These are phyloP conservation scores for Caenorhabditis sp. DNA, from an alignment of 2,888 invertebrate species.

Conservation along the genomic window DNA sequence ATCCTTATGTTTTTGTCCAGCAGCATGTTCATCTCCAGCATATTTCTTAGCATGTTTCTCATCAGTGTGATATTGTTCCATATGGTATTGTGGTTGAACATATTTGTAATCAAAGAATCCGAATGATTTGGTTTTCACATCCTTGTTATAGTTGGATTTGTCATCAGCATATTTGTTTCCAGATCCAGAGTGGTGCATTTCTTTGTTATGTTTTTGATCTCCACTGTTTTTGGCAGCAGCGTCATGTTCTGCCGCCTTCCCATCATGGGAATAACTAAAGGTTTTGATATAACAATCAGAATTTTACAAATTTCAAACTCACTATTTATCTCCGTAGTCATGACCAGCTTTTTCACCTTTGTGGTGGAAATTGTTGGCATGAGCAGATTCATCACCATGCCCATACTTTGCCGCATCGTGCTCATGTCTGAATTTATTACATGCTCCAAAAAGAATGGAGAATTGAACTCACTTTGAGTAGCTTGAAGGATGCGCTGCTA, in stretches of 20 bases:
- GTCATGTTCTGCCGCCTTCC: slow-evolving; percentile 47
- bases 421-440: slow-evolving; percentile 31
- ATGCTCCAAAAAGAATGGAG: neutral
- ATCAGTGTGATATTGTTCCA: slow-evolving; percentile 63
- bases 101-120: slow-evolving; percentile 66
- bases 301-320: too few relatives aligned
- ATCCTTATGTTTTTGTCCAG: slow-evolving; percentile 53
- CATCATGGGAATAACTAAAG: slow-evolving; percentile 39
- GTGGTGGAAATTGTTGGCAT: slow-evolving; percentile 40
- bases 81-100: slow-evolving; percentile 65
- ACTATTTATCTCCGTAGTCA: slow-evolving; percentile 25
- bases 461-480: slow-evolving; percentile 24
- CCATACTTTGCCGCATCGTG: slow-evolving; percentile 38
- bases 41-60: slow-evolving; percentile 64
- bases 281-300: too few relatives aligned
- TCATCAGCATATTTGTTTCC: slow-evolving; percentile 53
- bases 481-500: slow-evolving; percentile 28
- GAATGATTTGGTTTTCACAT: slow-evolving; percentile 60
- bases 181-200: slow-evolving; percentile 45
- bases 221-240: slow-evolving; percentile 43
- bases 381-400: slow-evolving; percentile 48
- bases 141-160: slow-evolving; percentile 56
- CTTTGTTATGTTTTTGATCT: slow-evolving; percentile 46
- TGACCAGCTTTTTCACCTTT: slow-evolving; percentile 49
- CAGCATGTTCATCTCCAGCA: slow-evolving; percentile 54